Evolutionary conservation across 2,797 vertebrate genomes (phyloP).

Genomic region (Cheirogaleus major): DNA sequence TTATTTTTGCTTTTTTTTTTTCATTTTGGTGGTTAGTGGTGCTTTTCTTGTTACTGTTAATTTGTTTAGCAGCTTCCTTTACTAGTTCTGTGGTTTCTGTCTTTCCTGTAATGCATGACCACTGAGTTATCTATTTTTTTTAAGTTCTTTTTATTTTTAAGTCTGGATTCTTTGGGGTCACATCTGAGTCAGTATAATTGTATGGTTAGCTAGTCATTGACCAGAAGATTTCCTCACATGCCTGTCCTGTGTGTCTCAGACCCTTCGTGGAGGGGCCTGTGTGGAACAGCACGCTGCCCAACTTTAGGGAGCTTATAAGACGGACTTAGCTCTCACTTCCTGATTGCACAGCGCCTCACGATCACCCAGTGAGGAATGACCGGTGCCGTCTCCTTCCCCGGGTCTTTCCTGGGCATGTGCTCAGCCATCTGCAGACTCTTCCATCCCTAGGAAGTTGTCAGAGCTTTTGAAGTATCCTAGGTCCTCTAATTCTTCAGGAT

Average conservation of each 20-base stretch:
- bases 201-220: neutral
- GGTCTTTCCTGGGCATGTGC: neutral
- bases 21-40: neutral
- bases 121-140: neutral
- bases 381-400: too few species aligned
- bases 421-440: neutral
- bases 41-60: neutral
- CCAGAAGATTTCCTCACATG: neutral
- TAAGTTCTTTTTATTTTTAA: neutral
- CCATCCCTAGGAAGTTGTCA: neutral
- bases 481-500: neutral
- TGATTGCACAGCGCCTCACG: rapidly evolving
- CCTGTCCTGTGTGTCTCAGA: neutral
- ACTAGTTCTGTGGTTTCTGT: neutral
- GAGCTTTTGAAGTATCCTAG: neutral
- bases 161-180: neutral
- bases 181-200: neutral
- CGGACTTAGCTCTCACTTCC: neutral
- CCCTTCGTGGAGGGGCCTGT: neutral
- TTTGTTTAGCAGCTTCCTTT: neutral
- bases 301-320: neutral
- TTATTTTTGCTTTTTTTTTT: neutral
- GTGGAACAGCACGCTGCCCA: neutral
- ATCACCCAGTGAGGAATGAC: rapidly evolving
- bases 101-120: neutral